A percentile compares a stretch with the other conserved stretches of the same genome.
Conservation (phyloP, 2,797 vertebrate species). For the Anguilla marmorata region DNA sequence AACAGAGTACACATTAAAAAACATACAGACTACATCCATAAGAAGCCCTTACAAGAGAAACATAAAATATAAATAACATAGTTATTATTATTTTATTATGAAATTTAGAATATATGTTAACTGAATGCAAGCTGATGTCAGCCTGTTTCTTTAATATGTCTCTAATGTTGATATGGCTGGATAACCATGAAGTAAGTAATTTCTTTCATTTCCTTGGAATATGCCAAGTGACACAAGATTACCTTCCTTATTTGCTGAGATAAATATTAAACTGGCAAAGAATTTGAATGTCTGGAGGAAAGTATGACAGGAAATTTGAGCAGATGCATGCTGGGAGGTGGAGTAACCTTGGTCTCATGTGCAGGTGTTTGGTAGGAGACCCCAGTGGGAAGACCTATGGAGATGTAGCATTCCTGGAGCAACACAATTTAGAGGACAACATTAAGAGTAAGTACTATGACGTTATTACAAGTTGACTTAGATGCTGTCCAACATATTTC, state of each 20-base stretch:
- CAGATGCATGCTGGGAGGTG: background rate
- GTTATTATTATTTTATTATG: too few relatives aligned
- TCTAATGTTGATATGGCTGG: background rate
- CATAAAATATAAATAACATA: too few relatives aligned
- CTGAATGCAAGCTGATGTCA: background rate
- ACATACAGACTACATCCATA: too few relatives aligned
- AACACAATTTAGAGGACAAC: constrained; percentile 81
- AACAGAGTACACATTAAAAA: too few relatives aligned
- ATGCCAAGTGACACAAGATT: background rate
- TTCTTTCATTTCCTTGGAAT: too few relatives aligned
- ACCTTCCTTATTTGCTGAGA: background rate
- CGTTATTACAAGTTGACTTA: background rate
- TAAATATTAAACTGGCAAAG: background rate
- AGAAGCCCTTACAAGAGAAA: too few relatives aligned
- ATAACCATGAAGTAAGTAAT: background rate
- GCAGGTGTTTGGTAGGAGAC: constrained; percentile 86
- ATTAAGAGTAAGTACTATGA: constrained; percentile 74
- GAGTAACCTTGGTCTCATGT: constrained; percentile 3
- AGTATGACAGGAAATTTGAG: background rate
- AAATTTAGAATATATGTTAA: too few relatives aligned
- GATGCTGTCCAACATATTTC: background rate
- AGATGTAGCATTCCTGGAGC: constrained; percentile 87
- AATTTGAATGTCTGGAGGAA: background rate
- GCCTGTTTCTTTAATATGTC: background rate
- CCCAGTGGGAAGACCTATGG: constrained; percentile 82